phyloP scores from a whole-genome alignment of 1,140 invertebrate species.

The Apis cerana region DNA sequence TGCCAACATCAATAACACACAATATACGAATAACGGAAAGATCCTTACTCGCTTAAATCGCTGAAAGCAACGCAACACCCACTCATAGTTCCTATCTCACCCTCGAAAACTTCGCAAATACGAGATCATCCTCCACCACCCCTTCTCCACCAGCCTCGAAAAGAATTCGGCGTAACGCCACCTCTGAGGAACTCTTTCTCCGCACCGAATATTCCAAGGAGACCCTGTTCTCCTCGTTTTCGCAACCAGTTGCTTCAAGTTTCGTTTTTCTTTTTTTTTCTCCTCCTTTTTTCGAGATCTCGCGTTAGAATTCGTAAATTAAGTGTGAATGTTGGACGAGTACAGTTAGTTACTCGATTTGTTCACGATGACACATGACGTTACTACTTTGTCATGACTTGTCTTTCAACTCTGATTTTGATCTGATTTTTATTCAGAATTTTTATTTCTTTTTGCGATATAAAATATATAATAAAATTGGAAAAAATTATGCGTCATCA shows the following conservation, averaged over 20 bases:
- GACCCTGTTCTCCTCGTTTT: slow-evolving; percentile 1
- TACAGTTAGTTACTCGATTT: too few species aligned
- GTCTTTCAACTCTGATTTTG: too few species aligned
- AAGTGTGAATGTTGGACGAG: too few species aligned
- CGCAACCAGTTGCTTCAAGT: slow-evolving; percentile 49
- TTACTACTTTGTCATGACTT: too few species aligned
- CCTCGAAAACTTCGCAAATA: not conserved
- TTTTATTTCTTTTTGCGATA: too few species aligned
- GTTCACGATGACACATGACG: too few species aligned
- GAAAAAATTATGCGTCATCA: too few species aligned
- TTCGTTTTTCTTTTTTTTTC: not conserved
- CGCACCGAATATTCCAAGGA: not conserved
- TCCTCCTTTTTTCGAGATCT: not conserved
- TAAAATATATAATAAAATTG: too few species aligned
- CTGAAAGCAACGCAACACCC: not conserved
- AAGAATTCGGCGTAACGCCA: not conserved
- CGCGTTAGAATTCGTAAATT: too few species aligned
- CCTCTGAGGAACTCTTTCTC: not conserved
- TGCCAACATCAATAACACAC: not conserved
- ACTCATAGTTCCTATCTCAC: not conserved
- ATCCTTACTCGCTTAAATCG: not conserved
- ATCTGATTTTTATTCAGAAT: too few species aligned
- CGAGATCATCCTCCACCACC: not conserved
- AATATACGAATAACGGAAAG: not conserved
- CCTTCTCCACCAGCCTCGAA: not conserved